Evolutionary conservation across 2,888 invertebrate species (phyloP), one percentile per base, ranked within the genome.

Genomic region (Hemicrepidius hirtus): DNA sequence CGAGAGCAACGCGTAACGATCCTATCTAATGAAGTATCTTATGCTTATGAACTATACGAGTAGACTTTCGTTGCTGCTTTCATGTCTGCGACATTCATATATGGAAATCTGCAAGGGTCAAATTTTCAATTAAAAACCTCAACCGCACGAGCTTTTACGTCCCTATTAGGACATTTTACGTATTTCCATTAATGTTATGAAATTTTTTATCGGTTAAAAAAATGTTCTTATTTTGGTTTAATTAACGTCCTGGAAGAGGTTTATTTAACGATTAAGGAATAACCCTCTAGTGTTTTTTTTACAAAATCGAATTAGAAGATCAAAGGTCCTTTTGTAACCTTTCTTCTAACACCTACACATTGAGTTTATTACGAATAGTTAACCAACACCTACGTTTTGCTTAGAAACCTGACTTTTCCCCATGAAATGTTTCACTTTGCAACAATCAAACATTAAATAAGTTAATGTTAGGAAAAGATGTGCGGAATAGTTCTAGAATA

Each of bases 1-100:
- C 62, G 72, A 68, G 69, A 60, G 67, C 66, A 41, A 57, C 68
- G 71, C 62, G 55, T 70, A 71, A 73, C 70, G 67, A 73, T 68
- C 71, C 59, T 64, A 60, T 60, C 65, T 62, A 53, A 66, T 49
- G 41, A 57, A 67, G 59, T 49, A 59, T 40, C 66, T 55, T 44
- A 35, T 55, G 55, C 66, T 66, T 55, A 53, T 64, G 49, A 64
- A 64, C 50, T n/a, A n/a, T n/a, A 35, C 28, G 16, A 16, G 10
- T 41, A 62, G n/a, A 62, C 16, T 18, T 32, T 28, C 28, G 21
- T 53, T 28, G 20, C 13, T 16, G 53, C 32, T 53, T 28, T 53
- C 3, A 6, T 13, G 12, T 28, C n/a, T 12, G 32, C 24, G n/a
- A n/a, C 6, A 28, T 13, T 13, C 24, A 53, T 24, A 20, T 28